Conservation (phyloP, 2,113 vertebrate genomes). For the Perca fluviatilis region DNA sequence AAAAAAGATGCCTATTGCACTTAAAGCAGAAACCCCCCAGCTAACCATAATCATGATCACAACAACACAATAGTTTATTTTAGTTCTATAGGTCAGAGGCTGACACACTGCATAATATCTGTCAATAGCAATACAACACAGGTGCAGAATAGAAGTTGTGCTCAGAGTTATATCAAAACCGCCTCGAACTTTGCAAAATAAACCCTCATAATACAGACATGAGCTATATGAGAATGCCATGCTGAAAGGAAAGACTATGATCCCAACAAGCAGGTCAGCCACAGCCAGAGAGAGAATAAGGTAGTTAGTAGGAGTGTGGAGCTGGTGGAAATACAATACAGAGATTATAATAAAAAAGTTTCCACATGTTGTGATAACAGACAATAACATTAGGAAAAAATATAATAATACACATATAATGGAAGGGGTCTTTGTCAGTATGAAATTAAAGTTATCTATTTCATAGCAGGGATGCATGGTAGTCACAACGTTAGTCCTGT, state of each 20-base stretch:
- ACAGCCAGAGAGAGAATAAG: constrained; percentile 52
- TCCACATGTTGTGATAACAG: constrained; percentile 38
- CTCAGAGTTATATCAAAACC: constrained; percentile 53
- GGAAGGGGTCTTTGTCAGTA: constrained; percentile 24
- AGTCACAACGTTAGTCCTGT: background rate
- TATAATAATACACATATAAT: constrained; percentile 28
- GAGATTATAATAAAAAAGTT: constrained; percentile 55
- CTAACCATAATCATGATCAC: constrained; percentile 83
- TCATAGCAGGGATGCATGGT: constrained; percentile 48
- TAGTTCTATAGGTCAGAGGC: constrained; percentile 84
- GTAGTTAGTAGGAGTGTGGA: constrained; percentile 51
- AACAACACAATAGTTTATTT: constrained; percentile 77
- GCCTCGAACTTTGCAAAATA: constrained; percentile 55
- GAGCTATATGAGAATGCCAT: constrained; percentile 39
- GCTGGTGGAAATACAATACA: constrained; percentile 48
- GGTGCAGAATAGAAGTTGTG: constrained; percentile 58
- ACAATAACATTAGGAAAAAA: constrained; percentile 30
- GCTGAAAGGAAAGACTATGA: constrained; percentile 44
- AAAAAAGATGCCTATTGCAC: constrained; percentile 77
- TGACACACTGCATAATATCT: constrained; percentile 67
- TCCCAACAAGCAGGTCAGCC: constrained; percentile 44
- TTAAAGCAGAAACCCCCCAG: constrained; percentile 84
- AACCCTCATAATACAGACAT: constrained; percentile 46
- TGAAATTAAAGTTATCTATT: background rate
- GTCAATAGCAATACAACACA: constrained; percentile 67